phyloP scores from a whole-genome alignment of 92 coral and sea anemone genomes.

The Heliopora coerulea region DNA sequence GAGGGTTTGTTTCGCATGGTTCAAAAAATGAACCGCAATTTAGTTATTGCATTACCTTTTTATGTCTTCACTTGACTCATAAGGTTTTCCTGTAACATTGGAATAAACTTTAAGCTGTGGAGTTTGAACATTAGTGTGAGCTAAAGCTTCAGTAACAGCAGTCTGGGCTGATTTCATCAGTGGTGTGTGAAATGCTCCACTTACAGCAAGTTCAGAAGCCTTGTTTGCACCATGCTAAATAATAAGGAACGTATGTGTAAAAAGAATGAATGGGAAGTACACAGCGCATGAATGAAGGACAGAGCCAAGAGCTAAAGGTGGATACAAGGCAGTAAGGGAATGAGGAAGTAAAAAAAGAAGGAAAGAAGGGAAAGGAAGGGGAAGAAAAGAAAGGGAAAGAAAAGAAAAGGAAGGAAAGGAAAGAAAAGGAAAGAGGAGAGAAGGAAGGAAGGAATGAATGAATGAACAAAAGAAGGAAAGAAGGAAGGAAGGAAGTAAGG shows the following conservation, averaged over 20 bases:
- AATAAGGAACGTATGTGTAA: not conserved
- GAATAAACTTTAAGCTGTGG: constrained; percentile 80
- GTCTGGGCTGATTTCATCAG: constrained; percentile 82
- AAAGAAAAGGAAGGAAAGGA: no score
- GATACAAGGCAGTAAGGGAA: no score
- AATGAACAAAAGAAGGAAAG: not conserved
- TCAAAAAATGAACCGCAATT: no score
- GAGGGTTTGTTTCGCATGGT: no score
- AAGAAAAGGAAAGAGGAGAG: not conserved
- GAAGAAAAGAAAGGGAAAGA: no score
- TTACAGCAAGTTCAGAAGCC: constrained; percentile 69
- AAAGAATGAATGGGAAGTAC: no score
- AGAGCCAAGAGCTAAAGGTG: no score
- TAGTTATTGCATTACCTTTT: constrained; percentile 54
- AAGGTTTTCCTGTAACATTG: constrained; percentile 79
- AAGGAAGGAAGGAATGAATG: not conserved
- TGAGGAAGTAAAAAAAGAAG: no score
- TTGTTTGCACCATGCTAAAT: constrained; percentile 79
- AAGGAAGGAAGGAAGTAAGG: not conserved
- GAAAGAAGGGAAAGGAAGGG: no score
- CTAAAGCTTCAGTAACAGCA: constrained; percentile 56
- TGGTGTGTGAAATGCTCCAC: constrained; percentile 93
- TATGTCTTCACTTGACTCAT: constrained; percentile 60
- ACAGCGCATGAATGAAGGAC: no score
- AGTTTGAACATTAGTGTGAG: constrained; percentile 34